Base-by-base conservation (phyloP, 2,113 vertebrate species). In the Brachypteracias leptosomus region DNA sequence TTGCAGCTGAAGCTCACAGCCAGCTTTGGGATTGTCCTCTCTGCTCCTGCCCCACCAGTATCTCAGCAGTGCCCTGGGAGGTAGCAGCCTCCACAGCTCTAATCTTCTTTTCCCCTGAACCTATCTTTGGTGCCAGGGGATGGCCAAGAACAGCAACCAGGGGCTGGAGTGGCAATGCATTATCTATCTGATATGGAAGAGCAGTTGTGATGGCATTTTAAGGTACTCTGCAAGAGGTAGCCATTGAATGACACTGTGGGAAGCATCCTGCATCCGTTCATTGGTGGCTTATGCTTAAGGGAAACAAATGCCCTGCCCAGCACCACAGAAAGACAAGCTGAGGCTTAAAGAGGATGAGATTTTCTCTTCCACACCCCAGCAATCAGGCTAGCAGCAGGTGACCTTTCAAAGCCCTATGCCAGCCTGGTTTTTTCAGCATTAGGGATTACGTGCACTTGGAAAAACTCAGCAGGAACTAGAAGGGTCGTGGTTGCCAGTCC, bases 301-400 rank as follows among this genome's bases (percentile, higher is more conserved):
- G 22, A 36, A 40, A 55, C 33, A 52, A 89, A 42, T 26, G 65
- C 59, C 85, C 80, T 63, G 72, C 46, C 49, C 63, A 92, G 51
- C 71, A 46, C 28, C 19, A 40, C 55, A 88, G 55, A 47, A 78
- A 75, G 74, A 82, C 40, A 93, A 76, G 22, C 13, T 40, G 8
- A 10, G n/a, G 9, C 16, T 91, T 72, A 65, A 71, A 85, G 46
- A 73, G 35, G 38, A n/a, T 35, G 58, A 70, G 46, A 28, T 80
- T 91, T 93, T 88, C 84, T 85, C 67, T 80, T 88, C 52, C 36
- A 94, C 51, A 58, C 7, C 21, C 29, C 42, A 88, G 68, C 66
- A 89, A 78, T 51, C 81, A 77, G 55, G 55, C 40, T 65, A 82
- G 44, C 44, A 68, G 74, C 54, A 54, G 62, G 71, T 7, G 61